Base-by-base conservation (phyloP, 2,888 invertebrate species). In the Acronicta psi region DNA sequence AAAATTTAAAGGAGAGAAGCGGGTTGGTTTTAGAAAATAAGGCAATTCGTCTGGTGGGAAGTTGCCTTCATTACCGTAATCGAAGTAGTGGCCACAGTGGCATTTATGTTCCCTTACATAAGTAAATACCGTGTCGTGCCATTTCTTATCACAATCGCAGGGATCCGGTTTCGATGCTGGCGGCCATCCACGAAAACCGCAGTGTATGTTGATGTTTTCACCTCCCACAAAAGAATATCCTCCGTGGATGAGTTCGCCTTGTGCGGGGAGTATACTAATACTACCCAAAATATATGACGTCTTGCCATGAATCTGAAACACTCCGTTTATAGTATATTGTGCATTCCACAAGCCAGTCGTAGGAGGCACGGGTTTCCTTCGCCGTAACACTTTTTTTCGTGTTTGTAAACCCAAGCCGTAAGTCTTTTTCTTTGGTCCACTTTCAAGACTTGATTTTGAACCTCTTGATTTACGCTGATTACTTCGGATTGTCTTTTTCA, bases 221-320 rank as follows among this genome's bases (percentile, higher is more conserved):
- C 86, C 87, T 2, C 69, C 55, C 16, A 85, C 44, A n/a, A 51
- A 59, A 25, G 62, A 70, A 65, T 83, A 81, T 2, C 93, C 93
- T 13, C 93, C 92, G 60, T 93, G 89, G 63, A 93, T 89, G n/a
- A 91, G 71, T 0, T 89, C 85, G 34, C 92, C 93, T 9, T 67
- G 44, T 10, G 90, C 61, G 0, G 91, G 90, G 47, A 89, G 67
- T 54, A 86, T 75, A 29, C 79, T 68, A 17, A 93, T 84, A 57
- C 59, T 86, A 3, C 85, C 90, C 40, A 93, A 75, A 43, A 89
- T 66, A 65, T 71, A 93, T 17, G 82, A 82, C 2, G 82, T 75
- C 65, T 83, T 90, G 13, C 87, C 88, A 9, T 80, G 73, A 51
- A 91, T 57, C 20, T 72, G 73, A 66, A 44, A 84, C 6, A 93